Evolutionary conservation across 2,797 vertebrate genomes (phyloP).

Genomic region (Enteromius afrohamiltoni): DNA sequence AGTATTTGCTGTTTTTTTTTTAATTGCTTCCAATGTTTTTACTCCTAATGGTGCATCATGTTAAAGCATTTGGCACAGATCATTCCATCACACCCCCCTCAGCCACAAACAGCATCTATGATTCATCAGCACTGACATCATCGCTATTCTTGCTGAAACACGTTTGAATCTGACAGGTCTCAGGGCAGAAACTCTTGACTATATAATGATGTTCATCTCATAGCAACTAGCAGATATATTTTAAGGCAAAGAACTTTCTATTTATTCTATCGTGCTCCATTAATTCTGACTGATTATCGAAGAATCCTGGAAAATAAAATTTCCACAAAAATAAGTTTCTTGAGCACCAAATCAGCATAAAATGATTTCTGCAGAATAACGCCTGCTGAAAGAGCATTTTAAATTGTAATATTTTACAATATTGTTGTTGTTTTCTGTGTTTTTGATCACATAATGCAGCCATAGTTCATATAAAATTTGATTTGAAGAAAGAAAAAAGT

Average conservation of each 20-base stretch:
- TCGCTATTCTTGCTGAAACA: constrained; percentile 19
- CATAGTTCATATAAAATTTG: background rate
- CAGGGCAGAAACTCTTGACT: background rate
- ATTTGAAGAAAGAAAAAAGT: no score
- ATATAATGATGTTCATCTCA: constrained; percentile 13
- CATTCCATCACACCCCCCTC: background rate
- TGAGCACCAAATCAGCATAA: background rate
- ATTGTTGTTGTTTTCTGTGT: background rate
- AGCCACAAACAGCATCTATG: constrained; percentile 13
- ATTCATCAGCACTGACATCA: constrained; percentile 44
- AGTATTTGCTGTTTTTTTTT: constrained; percentile 10
- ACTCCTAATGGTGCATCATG: constrained; percentile 7
- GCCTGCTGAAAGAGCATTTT: background rate
- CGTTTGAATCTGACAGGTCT: constrained; percentile 26
- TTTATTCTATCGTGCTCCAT: background rate
- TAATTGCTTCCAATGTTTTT: constrained; percentile 9
- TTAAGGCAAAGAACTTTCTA: background rate
- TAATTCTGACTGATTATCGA: background rate
- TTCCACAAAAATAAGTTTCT: background rate
- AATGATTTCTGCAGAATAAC: background rate
- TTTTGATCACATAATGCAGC: background rate
- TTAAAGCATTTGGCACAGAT: background rate
- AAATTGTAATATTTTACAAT: background rate
- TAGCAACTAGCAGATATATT: background rate
- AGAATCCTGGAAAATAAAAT: background rate